Conservation (phyloP, 2,888 invertebrate genomes). For the Drosophila setosimentum region DNA sequence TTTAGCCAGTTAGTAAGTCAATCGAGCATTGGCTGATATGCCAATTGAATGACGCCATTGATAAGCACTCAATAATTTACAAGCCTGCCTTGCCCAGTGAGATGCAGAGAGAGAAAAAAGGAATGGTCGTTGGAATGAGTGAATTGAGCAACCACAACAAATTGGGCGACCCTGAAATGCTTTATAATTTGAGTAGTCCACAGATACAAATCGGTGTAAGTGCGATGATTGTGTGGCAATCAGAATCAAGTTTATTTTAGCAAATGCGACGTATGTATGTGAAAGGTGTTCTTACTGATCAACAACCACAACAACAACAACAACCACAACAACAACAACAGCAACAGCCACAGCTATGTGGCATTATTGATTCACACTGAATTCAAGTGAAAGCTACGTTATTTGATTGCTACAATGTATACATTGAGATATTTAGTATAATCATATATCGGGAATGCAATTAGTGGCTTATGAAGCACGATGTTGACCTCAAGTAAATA, state of each 20-base stretch:
- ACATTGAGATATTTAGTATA: background rate
- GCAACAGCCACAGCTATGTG: constrained; percentile 8
- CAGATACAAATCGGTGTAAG: constrained; percentile 6
- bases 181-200: constrained; percentile 40
- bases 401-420: constrained; percentile 25
- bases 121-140: background rate
- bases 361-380: constrained; percentile 37
- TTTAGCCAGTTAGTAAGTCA: constrained; percentile 10
- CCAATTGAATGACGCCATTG: constrained; percentile 46
- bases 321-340: constrained; percentile 8
- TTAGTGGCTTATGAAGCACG: constrained; percentile 61
- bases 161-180: constrained; percentile 44
- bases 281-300: constrained; percentile 44
- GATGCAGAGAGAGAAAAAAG: background rate
- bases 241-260: constrained; percentile 45
- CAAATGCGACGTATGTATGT: constrained; percentile 58
- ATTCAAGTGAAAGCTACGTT: constrained; percentile 9
- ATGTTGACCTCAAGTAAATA: constrained; percentile 67
- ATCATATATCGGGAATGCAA: constrained; percentile 41
- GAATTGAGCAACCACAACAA: constrained; percentile 37
- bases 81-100: constrained; percentile 20
- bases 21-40: constrained; percentile 54
- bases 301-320: constrained; percentile 10
- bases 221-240: constrained; percentile 33
- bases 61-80: constrained; percentile 69